Percentiles rank a stretch among this genome's conserved stretches.
These are phyloP conservation scores for Caligus rogercresseyi DNA, from an alignment of 1,140 invertebrate genomes.

Conservation along the genomic window DNA sequence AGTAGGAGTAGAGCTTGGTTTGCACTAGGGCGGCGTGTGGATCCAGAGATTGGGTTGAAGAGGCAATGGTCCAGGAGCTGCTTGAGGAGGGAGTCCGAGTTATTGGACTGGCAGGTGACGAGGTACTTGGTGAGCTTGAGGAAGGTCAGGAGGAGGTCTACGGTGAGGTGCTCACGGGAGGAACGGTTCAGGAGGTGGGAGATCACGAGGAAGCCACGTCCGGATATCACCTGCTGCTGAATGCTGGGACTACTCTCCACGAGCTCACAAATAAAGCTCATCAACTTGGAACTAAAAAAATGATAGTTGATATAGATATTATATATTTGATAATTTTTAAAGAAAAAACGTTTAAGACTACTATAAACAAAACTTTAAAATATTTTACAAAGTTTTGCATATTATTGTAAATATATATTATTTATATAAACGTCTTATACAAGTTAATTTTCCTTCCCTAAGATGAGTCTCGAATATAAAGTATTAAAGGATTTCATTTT, in stretches of 20 bases:
- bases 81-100: conserved; percentile 84
- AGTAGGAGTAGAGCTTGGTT: conserved; percentile 82
- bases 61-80: conserved; percentile 93
- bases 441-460: too few species aligned
- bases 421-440: too few species aligned
- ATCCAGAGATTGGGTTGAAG: conserved; percentile 98
- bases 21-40: conserved; percentile 92
- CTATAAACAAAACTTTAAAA: conserved; percentile 20
- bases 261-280: conserved; percentile 91
- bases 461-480: too few species aligned
- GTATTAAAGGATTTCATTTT: too few species aligned
- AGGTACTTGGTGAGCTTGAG: conserved; percentile 88
- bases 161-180: conserved; percentile 76
- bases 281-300: conserved; percentile 66
- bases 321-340: neutral
- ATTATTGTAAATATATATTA: too few species aligned
- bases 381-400: too few species aligned
- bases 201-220: conserved; percentile 85
- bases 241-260: conserved; percentile 89
- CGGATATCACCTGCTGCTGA: conserved; percentile 57
- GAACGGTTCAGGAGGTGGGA: conserved; percentile 63
- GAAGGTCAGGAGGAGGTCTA: conserved; percentile 79
- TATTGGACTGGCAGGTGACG: conserved; percentile 74
- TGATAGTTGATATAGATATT: too few species aligned
- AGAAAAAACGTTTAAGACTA: conserved; percentile 3